Base-by-base conservation (phyloP, 1,140 invertebrate species). In the Heliothis virescens region DNA sequence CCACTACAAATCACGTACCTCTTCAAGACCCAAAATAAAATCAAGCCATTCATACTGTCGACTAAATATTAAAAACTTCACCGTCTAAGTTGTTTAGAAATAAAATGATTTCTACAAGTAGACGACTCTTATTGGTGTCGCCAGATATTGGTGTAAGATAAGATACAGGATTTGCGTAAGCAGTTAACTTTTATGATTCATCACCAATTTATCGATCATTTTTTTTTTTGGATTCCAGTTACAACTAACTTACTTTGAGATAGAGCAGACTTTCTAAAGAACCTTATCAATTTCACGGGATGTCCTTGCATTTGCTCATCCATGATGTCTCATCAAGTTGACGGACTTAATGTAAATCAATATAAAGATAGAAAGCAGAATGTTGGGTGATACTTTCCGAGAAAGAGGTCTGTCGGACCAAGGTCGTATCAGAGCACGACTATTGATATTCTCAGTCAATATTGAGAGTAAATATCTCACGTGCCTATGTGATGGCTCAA, bases 391-490 rank as follows among this genome's bases (percentile, higher is more conserved):
- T 71, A 83, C 48, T 69, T 81, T 87, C 80, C 59, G 1, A 80
- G 82, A 88, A 87, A 71, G 78, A 77, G 76, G 82, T 83, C 78
- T 85, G 53, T 85, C 52, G 79, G 41, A 57, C 53, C 82, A 89
- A 87, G 83, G 84, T 87, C 83, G 62, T 79, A 85, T 84, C 86
- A 82, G 73, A 76, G 80, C 52, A 82, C 82, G 84, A 83, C 88
- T 91, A 92, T 93, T 89, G 89, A 93, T 92, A 92, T 88, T 91
- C 87, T 85, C 81, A 69, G 92, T 92, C 89, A 94, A 94, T 90
- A 94, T 91, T 89, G 81, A 85, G 82, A 87, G 91, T 92, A 89
- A 94, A 94, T 89, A 94, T 92, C 87, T 92, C 92, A 92, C 92
- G 91, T 89, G 88, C 84, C 90, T 83, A 89, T 87, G 89, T 84